These are phyloP conservation scores for Isurus oxyrinchus DNA, from an alignment of 2,113 vertebrate species.

Conservation along the genomic window DNA sequence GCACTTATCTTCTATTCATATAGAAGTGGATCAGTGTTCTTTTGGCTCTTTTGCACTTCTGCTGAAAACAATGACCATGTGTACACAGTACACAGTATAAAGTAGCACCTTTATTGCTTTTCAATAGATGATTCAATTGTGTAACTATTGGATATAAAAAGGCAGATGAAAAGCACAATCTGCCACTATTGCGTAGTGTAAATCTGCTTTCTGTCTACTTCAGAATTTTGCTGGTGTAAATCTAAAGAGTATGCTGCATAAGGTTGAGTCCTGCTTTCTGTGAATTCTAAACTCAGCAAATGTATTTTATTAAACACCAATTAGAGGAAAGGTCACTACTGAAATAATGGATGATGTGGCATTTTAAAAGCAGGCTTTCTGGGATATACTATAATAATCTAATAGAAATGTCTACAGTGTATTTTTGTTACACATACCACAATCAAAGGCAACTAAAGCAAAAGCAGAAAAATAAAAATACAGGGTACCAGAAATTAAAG, in stretches of 20 bases:
- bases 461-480: background rate
- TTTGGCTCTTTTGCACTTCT: slow-evolving; percentile 37
- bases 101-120: slow-evolving; percentile 27
- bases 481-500: background rate
- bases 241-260: too few species aligned
- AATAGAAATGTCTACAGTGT: background rate
- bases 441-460: background rate
- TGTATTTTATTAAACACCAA: background rate
- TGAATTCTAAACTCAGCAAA: slow-evolving; percentile 4
- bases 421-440: background rate
- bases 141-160: slow-evolving; percentile 15
- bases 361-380: background rate
- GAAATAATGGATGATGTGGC: background rate
- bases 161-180: background rate
- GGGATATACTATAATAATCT: background rate
- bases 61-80: slow-evolving; percentile 28
- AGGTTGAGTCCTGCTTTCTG: slow-evolving; percentile 3
- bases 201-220: background rate
- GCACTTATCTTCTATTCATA: slow-evolving; percentile 42
- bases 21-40: background rate
- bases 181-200: slow-evolving; percentile 2
- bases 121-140: slow-evolving; percentile 10
- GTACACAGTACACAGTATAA: slow-evolving; percentile 30
- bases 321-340: background rate
- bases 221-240: background rate